phyloP scores from a whole-genome alignment of 2,888 invertebrate genomes.

The Tachina fera region DNA sequence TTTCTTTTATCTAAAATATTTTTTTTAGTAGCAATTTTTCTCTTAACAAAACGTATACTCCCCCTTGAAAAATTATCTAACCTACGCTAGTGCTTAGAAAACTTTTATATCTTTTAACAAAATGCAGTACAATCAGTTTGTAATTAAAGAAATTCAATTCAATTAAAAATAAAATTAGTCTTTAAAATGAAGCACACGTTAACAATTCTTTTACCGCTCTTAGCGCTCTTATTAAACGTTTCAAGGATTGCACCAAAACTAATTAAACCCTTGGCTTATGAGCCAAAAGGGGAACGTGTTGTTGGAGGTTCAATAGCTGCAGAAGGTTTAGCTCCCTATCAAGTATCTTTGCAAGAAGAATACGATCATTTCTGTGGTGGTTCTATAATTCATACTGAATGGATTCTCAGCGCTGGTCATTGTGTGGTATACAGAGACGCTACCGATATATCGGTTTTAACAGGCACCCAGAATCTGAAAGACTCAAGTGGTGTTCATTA shows the following conservation, averaged over 20 bases:
- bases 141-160: neutral
- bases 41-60: no score
- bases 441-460: constrained; percentile 73
- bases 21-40: no score
- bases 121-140: neutral
- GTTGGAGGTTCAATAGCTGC: constrained; percentile 74
- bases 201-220: neutral
- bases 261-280: neutral
- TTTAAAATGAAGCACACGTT: constrained; percentile 18
- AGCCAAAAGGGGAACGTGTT: constrained; percentile 67
- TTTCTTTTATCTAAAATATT: no score
- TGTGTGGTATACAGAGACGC: constrained; percentile 75
- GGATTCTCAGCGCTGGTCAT: constrained; percentile 79
- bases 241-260: neutral
- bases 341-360: constrained; percentile 78
- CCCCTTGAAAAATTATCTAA: no score
- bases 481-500: constrained; percentile 69
- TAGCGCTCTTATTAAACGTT: neutral
- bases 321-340: constrained; percentile 78
- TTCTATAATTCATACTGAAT: constrained; percentile 74
- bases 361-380: constrained; percentile 79
- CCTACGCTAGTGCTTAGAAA: neutral
- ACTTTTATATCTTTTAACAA: neutral
- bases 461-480: constrained; percentile 76
- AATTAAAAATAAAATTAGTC: constrained; percentile 5